Base-by-base conservation (phyloP, 2,797 vertebrate genomes). In the Kryptopterus vitreolus region DNA sequence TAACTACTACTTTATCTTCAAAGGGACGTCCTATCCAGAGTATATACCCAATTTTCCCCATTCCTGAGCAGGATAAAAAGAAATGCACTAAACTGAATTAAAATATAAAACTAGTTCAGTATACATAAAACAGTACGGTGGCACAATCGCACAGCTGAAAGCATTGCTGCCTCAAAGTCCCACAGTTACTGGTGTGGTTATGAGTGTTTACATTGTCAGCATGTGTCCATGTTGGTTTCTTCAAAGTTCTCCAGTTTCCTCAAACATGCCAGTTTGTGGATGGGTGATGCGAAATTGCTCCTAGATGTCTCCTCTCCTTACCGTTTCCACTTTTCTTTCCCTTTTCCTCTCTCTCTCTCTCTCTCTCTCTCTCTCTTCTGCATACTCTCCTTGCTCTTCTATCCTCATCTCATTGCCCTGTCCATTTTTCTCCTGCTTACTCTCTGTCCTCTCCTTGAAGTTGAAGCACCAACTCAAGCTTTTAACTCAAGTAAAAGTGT, bases 211-310 rank as follows among this genome's bases (percentile, higher is more conserved):
- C 26, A 22, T n/a, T 71, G 53, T 31, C 48, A 29, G 9, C n/a
- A 1, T 50, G 13, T 50, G n/a, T 22, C 5, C 10, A 10, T 12
- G 18, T 52, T 43, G 26, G 26, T 52, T 52, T 71, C 9, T 26
- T 52, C 16, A 10, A 10, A 12, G 15, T 72, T 72, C 31, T 57
- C 31, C 52, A 26, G 3, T 24, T 22, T 57, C 18, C 33, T 3
- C n/a, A 38, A 73, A 57, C 33, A 38, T 73, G 33, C 70, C 70
- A 57, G 12, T 57, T 9, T 57, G 70, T 73, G 22, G 13, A 72
- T n/a, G n/a, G n/a, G n/a, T n/a, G n/a, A n/a, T 72, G 22, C 10
- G 33, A 55, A 72, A 72, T 72, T 55, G 29, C 29, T 12, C 69
- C 48, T 72, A 50, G 66, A 50, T 55, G 29, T 33, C n/a, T n/a